phyloP scores from a whole-genome alignment of 2,888 invertebrate genomes.

The Rapana venosa region DNA sequence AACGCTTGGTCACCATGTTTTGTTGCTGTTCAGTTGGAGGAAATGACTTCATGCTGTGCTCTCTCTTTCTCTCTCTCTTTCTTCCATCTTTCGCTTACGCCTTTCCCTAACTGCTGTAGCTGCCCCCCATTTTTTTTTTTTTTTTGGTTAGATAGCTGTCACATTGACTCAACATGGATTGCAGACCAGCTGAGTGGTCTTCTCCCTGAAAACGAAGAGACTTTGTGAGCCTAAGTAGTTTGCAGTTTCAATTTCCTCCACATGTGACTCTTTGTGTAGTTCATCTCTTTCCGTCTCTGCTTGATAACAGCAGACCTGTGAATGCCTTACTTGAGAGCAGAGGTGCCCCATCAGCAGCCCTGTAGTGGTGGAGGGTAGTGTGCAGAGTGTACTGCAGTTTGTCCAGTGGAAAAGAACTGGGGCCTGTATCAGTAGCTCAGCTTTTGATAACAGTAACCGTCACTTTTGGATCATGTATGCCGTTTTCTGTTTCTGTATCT shows the following conservation, averaged over 20 bases:
- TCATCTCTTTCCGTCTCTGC: neutral
- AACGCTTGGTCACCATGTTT: neutral
- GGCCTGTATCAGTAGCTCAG: neutral
- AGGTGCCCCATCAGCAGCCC: neutral
- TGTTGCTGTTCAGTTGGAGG: neutral
- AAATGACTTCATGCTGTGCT: neutral
- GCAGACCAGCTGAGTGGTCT: too few species aligned
- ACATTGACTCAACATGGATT: too few species aligned
- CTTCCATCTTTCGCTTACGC: neutral
- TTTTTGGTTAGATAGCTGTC: neutral
- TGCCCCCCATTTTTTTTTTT: neutral
- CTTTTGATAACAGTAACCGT: constrained; percentile 15
- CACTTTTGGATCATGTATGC: neutral
- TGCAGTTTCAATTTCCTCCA: neutral
- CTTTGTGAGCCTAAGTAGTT: neutral
- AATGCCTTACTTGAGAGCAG: neutral
- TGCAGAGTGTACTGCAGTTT: neutral
- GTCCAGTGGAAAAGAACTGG: neutral
- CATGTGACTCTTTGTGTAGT: too few species aligned
- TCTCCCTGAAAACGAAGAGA: too few species aligned
- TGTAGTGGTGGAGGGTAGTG: neutral
- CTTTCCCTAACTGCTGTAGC: constrained; percentile 1
- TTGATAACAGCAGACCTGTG: neutral
- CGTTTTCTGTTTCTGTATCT: neutral
- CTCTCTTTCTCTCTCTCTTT: neutral